Base-by-base conservation (phyloP, 2,888 invertebrate species). In the Drosophila heteroneura region DNA sequence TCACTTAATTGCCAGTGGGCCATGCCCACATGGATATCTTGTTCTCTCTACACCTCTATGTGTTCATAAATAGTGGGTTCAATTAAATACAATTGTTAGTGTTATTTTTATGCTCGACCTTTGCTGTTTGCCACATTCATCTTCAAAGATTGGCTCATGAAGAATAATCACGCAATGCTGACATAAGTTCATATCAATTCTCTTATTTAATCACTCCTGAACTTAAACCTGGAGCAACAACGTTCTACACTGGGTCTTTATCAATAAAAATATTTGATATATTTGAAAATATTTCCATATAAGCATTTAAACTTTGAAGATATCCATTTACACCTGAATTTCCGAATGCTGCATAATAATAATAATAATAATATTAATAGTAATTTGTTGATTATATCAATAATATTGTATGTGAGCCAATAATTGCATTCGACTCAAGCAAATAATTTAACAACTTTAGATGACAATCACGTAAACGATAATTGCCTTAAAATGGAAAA, bases 401-500 rank as follows among this genome's bases (percentile, higher is more conserved):
- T 10, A 16, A n/a, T n/a, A 60, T 44, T 22, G n/a, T 12, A n/a
- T 12, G 12, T 22, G 22, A 22, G n/a, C 7, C 7, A 22, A 5
- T 22, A 22, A 22, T 22, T 22, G 22, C 7, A 14, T 22, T 47
- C 35, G 12, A 52, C 49, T 28, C 39, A 30, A 33, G 41, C 53
- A 56, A 67, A 32, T 49, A n/a, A 28, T 53, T 10, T 22, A 44
- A 61, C n/a, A 16, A 53, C 44, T 53, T 65, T 32, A 64, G 60
- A 68, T 67, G 62, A 19, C 32, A 54, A 67, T n/a, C 57, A 61
- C 33, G 68, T 70, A 70, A 57, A 35, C 47, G 53, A 19, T 82
- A 76, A 86, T 81, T 81, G 70, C 32, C 30, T 61, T 47, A 26
- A 83, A 79, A 70, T 73, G 70, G 57, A 49, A 76, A 72, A 41